Conservation (phyloP, 2,888 invertebrate species). For the Drosophila kambysellisi region DNA sequence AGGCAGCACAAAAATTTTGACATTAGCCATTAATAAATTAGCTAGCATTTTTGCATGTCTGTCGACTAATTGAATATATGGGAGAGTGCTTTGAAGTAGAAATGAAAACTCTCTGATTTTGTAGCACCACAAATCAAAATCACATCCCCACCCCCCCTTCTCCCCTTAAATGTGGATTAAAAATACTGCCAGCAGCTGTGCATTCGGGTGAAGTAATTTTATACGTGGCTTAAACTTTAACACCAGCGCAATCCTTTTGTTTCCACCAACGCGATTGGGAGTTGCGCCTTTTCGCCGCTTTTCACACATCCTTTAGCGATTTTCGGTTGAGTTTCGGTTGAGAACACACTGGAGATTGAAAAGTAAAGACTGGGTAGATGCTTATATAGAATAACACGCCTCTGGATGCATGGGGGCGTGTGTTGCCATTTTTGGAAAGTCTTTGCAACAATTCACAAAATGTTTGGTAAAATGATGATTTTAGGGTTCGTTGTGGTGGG, state of each 20-base stretch:
- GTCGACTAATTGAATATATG: slow-evolving; percentile 66
- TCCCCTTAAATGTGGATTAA: slow-evolving; percentile 51
- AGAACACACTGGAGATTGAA: background rate
- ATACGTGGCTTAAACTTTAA: slow-evolving; percentile 68
- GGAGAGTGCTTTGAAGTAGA: slow-evolving; percentile 47
- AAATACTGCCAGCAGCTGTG: slow-evolving; percentile 62
- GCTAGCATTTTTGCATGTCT: slow-evolving; percentile 51
- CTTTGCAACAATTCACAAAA: slow-evolving; percentile 70
- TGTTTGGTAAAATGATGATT: slow-evolving; percentile 65
- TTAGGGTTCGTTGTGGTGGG: slow-evolving; percentile 31
- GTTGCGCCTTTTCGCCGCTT: slow-evolving; percentile 59
- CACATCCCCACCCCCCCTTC: background rate
- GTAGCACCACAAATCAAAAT: slow-evolving; percentile 63
- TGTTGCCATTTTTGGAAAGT: slow-evolving; percentile 51
- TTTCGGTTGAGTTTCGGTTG: slow-evolving; percentile 34
- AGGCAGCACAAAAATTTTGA: slow-evolving; percentile 64
- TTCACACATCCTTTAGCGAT: slow-evolving; percentile 76
- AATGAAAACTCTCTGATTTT: slow-evolving; percentile 24
- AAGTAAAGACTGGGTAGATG: background rate
- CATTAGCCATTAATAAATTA: slow-evolving; percentile 75
- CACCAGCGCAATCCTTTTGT: slow-evolving; percentile 66
- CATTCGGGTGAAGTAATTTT: slow-evolving; percentile 61
- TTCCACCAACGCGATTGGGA: slow-evolving; percentile 46
- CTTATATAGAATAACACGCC: slow-evolving; percentile 23
- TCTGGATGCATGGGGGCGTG: slow-evolving; percentile 17